Evolutionary conservation across 1,140 invertebrate species (phyloP), one percentile per base, ranked within the genome.

Genomic region (Pachyrhynchus sulphureomaculatus): DNA sequence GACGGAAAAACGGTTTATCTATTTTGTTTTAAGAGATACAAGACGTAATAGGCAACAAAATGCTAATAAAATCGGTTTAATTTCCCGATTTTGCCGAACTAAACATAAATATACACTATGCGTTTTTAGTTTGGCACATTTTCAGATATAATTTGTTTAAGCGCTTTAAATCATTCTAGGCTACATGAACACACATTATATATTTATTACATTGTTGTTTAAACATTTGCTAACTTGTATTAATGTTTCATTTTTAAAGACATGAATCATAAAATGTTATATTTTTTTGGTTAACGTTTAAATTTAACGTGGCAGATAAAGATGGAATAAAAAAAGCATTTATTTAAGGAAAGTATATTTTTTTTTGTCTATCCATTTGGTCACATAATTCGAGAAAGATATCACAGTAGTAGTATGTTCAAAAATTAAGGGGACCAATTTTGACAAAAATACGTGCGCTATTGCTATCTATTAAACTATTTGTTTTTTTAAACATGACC

Each of bases 31-130:
- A 61, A 61, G 49, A 61, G 32, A 41, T 59, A 13, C 17, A 32
- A 20, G 33, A 9, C n/a, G 41, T n/a, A 53, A 54, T 37, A 13
- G 37, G 41, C 49, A 36, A 54, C 51, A 55, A 53, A 61, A 47
- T 39, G 26, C 13, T n/a, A 62, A 54, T 62, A 62, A 62, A 62
- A 55, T 45, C 36, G n/a, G 44, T 62, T 62, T 55, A 62, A 56
- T 62, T 56, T 56, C 42, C 45, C 44, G 49, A 33, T 55, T 62
- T 51, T 51, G 51, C 52, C 60, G 42, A 51, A 55, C 51, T 47
- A 62, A 62, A 62, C 49, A 54, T 62, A 62, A 62, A 62, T 62
- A 62, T 62, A 59, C 57, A 59, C 9, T 54, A 54, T 37, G 41
- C 59, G 39, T 62, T 62, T 62, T 62, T 49, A 49, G 44, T 62